A percentile compares a stretch with the other conserved stretches of the same genome.
Evolutionary conservation across 2,888 invertebrate genomes (phyloP).

Genomic region (Willowsia nigromaculata): DNA sequence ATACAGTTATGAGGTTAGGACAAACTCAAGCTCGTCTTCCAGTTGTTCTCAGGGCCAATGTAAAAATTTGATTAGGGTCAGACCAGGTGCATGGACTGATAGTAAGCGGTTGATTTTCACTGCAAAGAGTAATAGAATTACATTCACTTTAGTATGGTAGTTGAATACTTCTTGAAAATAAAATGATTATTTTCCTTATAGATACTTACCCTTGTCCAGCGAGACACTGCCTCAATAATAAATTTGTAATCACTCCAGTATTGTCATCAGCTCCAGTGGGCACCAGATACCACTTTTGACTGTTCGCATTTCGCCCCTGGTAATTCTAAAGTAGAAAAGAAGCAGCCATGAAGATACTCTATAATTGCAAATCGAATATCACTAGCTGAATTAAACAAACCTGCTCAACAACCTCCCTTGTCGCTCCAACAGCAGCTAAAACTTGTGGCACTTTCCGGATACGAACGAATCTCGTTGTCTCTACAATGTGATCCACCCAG

Average conservation of each 20-base stretch:
- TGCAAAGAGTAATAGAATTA: not conserved
- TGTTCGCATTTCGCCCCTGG: not conserved
- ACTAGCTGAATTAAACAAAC: not conserved
- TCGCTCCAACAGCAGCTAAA: constrained; percentile 45
- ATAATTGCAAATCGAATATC: too few species aligned
- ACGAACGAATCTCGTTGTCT: constrained; percentile 27
- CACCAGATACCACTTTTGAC: not conserved
- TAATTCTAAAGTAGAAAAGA: too few species aligned
- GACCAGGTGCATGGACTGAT: constrained; percentile 24
- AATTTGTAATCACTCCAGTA: constrained; percentile 50
- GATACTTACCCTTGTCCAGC: constrained; percentile 44
- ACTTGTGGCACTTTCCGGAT: constrained; percentile 46
- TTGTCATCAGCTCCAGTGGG: constrained; percentile 39
- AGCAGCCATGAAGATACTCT: too few species aligned
- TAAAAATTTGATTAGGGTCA: constrained; percentile 53
- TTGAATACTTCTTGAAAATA: too few species aligned
- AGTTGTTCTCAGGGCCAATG: not conserved
- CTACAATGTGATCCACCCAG: constrained; percentile 63
- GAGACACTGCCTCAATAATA: constrained; percentile 33
- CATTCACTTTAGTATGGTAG: not conserved
- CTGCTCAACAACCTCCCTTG: constrained; percentile 47
- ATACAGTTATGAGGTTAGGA: too few species aligned
- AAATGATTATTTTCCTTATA: too few species aligned
- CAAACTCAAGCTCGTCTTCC: constrained; percentile 27
- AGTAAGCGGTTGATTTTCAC: constrained; percentile 36